A percentile compares a stretch with the other conserved stretches of the same genome.
These are phyloP conservation scores for Lepisosteus oculatus DNA, from an alignment of 2,113 vertebrate genomes.

Conservation along the genomic window DNA sequence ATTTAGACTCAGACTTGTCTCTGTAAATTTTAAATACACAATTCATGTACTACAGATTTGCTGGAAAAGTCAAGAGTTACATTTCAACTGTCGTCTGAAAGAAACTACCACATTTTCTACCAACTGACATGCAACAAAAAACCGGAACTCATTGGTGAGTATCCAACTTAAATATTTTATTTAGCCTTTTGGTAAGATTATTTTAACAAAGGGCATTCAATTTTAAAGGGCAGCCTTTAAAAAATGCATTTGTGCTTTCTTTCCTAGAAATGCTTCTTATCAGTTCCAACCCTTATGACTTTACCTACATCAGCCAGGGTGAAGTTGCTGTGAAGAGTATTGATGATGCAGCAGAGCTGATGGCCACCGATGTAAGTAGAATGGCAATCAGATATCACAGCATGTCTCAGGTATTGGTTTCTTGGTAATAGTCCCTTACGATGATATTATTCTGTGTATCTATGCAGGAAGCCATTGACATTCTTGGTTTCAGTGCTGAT, in stretches of 20 bases:
- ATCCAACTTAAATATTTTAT: too few species aligned
- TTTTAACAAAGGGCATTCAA: too few species aligned
- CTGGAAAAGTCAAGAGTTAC: conserved; percentile 74
- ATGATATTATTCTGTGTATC: conserved; percentile 9
- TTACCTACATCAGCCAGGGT: conserved; percentile 67
- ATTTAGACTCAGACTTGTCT: too few species aligned
- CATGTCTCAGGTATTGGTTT: not conserved
- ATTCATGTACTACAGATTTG: conserved; percentile 53
- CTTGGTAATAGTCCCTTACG: not conserved
- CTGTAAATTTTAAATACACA: too few species aligned
- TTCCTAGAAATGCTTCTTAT: conserved; percentile 65
- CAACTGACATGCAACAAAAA: conserved; percentile 67
- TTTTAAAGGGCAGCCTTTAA: too few species aligned
- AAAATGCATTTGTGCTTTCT: too few species aligned
- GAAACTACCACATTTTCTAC: conserved; percentile 72
- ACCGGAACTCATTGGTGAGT: conserved; percentile 63
- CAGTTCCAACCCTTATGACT: conserved; percentile 71
- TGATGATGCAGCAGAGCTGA: conserved; percentile 58
- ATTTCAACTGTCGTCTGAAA: conserved; percentile 68
- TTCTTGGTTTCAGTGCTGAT: conserved; percentile 72
- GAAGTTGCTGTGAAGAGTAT: conserved; percentile 68
- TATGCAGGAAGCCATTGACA: conserved; percentile 64
- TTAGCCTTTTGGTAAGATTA: too few species aligned
- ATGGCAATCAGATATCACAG: not conserved
- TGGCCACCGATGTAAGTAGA: conserved; percentile 66